Evolutionary conservation across 1,140 invertebrate species (phyloP).

Genomic region (Atopsyche davidsoni): DNA sequence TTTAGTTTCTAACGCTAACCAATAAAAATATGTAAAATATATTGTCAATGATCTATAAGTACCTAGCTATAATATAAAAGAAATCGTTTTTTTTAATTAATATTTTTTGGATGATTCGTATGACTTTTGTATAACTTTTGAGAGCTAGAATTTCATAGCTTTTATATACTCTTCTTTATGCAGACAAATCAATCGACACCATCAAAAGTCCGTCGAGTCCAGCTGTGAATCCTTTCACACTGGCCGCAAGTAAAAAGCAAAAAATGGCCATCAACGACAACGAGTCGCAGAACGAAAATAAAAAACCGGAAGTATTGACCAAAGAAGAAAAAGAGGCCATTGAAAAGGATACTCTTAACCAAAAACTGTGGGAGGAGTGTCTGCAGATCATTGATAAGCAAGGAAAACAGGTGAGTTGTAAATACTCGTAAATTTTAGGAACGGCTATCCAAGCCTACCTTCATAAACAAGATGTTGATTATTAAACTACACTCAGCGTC

Average conservation of each 20-base stretch:
- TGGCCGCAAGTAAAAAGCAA: constrained; percentile 21
- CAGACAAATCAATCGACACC: constrained; percentile 15
- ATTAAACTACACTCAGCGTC: too few species aligned
- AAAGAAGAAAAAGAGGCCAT: constrained; percentile 51
- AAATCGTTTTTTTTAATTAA: too few species aligned
- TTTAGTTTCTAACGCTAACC: too few species aligned
- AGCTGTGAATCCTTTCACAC: constrained; percentile 22
- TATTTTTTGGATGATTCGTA: too few species aligned
- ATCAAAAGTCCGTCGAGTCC: constrained; percentile 15
- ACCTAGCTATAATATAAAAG: too few species aligned
- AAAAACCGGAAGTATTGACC: constrained; percentile 29
- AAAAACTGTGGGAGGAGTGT: constrained; percentile 65
- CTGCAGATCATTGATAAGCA: constrained; percentile 37
- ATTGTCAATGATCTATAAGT: too few species aligned
- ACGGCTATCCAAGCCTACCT: too few species aligned
- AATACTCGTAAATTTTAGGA: too few species aligned
- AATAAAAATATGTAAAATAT: too few species aligned
- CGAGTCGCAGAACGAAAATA: constrained; percentile 28
- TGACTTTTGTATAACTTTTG: not conserved
- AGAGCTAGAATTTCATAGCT: not conserved
- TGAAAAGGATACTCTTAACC: constrained; percentile 53
- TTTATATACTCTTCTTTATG: constrained; percentile 6
- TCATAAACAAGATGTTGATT: too few species aligned
- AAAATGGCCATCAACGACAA: constrained; percentile 31
- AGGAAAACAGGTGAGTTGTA: constrained; percentile 49